Percentiles rank a stretch among this genome's conserved stretches.
Evolutionary conservation across 1,140 invertebrate species (phyloP).

Genomic region (Gryllus bimaculatus): DNA sequence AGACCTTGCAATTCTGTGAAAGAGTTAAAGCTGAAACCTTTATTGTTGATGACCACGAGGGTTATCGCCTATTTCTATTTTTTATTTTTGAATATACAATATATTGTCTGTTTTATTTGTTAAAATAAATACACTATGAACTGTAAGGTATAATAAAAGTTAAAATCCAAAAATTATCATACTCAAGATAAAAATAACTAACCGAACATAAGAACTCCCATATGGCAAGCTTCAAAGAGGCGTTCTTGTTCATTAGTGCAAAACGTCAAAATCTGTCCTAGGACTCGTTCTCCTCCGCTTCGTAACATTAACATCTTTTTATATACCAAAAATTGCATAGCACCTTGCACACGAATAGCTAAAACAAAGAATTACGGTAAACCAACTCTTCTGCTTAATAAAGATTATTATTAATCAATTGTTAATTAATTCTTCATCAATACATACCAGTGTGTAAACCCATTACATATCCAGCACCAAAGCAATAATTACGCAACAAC

Average conservation of each 20-base stretch:
- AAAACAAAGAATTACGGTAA: not conserved
- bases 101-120: constrained; percentile 7
- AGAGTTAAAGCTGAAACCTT: too few relatives aligned
- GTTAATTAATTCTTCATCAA: not conserved
- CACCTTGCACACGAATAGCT: constrained; percentile 27
- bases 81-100: not conserved
- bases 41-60: too few relatives aligned
- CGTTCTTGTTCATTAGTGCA: constrained; percentile 29
- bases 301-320: constrained; percentile 26
- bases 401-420: not conserved
- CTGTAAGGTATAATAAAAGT: not conserved
- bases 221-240: constrained; percentile 26
- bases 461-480: constrained; percentile 24
- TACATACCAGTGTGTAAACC: constrained; percentile 26
- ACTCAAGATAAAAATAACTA: constrained; percentile 11
- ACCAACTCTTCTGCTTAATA: not conserved
- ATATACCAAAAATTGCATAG: constrained; percentile 27
- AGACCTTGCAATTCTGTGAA: too few relatives aligned
- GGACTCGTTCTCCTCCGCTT: constrained; percentile 25
- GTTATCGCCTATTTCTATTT: too few relatives aligned
- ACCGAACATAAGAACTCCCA: constrained; percentile 26
- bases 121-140: not conserved
- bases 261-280: constrained; percentile 27
- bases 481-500: constrained; percentile 24
- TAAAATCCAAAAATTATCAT: too few relatives aligned